These are phyloP conservation scores for Lasaia peninsularis DNA, from an alignment of 1,140 invertebrate genomes.

Conservation along the genomic window DNA sequence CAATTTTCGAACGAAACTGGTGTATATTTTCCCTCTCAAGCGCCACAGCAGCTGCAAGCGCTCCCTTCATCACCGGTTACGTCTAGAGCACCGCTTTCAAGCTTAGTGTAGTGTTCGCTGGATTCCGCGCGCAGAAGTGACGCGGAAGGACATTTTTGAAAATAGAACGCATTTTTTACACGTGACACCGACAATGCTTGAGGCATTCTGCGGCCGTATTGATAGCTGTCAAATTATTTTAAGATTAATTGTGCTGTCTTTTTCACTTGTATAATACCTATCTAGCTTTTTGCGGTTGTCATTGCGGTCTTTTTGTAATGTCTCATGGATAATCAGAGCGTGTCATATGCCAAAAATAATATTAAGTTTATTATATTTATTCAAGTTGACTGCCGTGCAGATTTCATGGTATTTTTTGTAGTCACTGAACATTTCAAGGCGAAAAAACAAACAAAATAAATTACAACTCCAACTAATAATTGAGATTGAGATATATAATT, in stretches of 20 bases:
- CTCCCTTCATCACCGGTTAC: constrained; percentile 69
- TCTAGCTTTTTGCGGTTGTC: too few relatives aligned
- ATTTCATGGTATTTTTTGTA: constrained; percentile 17
- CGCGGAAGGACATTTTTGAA: constrained; percentile 48
- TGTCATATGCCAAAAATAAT: constrained; percentile 30
- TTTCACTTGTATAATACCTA: too few relatives aligned
- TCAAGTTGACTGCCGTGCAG: neutral
- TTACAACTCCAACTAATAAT: too few relatives aligned
- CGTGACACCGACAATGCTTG: constrained; percentile 12
- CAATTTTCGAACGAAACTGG: constrained; percentile 69
- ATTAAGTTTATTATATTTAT: constrained; percentile 17
- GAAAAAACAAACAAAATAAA: too few relatives aligned
- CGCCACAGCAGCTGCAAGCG: constrained; percentile 62
- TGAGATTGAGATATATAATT: too few relatives aligned
- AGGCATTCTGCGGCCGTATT: constrained; percentile 12
- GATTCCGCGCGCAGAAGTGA: constrained; percentile 45
- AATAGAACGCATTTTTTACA: constrained; percentile 27
- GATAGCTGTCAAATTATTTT: constrained; percentile 30
- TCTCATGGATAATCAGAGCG: neutral
- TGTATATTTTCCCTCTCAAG: constrained; percentile 67
- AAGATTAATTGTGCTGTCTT: too few relatives aligned
- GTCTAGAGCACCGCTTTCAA: constrained; percentile 70
- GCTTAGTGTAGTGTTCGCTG: constrained; percentile 72
- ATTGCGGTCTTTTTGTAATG: too few relatives aligned
- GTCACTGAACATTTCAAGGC: too few relatives aligned